These are phyloP conservation scores for Nematolebias whitei DNA, from an alignment of 2,113 vertebrate species.

Conservation along the genomic window DNA sequence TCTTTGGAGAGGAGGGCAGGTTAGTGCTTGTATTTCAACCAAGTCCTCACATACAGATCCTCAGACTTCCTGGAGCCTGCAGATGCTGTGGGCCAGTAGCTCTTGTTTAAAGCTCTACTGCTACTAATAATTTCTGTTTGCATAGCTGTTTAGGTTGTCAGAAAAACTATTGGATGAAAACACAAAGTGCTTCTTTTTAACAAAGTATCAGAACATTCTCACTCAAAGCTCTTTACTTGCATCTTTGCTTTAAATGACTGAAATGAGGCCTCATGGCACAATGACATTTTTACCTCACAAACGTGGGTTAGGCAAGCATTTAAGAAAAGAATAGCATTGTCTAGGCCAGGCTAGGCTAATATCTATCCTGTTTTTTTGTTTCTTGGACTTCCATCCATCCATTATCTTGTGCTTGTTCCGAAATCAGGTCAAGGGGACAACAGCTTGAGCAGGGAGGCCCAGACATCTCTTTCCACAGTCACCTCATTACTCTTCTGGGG, in stretches of 20 bases:
- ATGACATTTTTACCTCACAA: neutral
- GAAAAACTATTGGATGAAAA: neutral
- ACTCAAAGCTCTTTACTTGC: neutral
- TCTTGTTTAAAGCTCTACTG: constrained; percentile 15
- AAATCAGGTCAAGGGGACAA: no score
- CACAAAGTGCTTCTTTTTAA: neutral
- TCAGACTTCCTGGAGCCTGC: constrained; percentile 42
- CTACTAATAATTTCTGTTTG: constrained; percentile 17
- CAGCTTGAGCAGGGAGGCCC: no score
- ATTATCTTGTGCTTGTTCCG: no score
- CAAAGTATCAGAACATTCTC: neutral
- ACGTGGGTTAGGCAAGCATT: neutral
- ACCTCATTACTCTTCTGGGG: no score
- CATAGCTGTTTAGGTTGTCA: neutral
- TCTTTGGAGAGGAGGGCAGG: constrained; percentile 66
- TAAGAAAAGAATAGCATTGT: neutral
- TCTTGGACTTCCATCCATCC: no score
- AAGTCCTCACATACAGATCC: constrained; percentile 11
- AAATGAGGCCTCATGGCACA: neutral
- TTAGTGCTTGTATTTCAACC: constrained; percentile 59
- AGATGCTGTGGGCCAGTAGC: constrained; percentile 19
- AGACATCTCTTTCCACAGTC: no score
- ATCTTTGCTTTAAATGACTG: neutral
- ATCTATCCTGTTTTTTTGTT: no score
- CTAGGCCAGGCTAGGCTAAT: no score